Evolutionary conservation across 92 coral and sea anemone genomes (phyloP).

Genomic region (Meandrina meandrites): DNA sequence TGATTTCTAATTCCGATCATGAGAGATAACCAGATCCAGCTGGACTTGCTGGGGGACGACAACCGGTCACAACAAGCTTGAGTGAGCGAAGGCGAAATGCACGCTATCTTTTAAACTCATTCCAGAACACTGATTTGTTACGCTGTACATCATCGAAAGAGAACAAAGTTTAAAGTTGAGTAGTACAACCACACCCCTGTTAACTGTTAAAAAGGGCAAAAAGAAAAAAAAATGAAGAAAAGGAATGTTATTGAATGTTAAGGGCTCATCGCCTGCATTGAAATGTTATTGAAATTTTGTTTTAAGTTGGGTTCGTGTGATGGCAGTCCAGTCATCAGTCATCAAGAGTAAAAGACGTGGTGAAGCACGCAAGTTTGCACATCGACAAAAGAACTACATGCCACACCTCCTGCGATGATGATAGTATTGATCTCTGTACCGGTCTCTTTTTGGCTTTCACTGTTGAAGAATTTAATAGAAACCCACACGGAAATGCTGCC

Average conservation of each 20-base stretch:
- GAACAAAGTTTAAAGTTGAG: no score
- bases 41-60: no score
- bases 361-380: background rate
- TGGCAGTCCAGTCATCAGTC: background rate
- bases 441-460: background rate
- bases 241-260: background rate
- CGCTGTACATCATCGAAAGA: no score
- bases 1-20: no score
- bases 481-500: background rate
- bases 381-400: background rate
- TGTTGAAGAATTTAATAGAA: background rate
- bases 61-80: no score
- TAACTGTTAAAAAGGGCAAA: no score
- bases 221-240: no score
- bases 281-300: background rate
- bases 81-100: background rate
- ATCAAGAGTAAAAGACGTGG: background rate
- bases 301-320: background rate
- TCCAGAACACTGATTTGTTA: background rate
- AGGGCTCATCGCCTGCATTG: background rate
- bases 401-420: background rate
- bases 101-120: background rate
- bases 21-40: no score
- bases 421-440: background rate
- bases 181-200: background rate